A percentile compares a stretch with the other conserved stretches of the same genome.
phyloP scores from a whole-genome alignment of 2,888 invertebrate genomes.

The Dioctria linearis region DNA sequence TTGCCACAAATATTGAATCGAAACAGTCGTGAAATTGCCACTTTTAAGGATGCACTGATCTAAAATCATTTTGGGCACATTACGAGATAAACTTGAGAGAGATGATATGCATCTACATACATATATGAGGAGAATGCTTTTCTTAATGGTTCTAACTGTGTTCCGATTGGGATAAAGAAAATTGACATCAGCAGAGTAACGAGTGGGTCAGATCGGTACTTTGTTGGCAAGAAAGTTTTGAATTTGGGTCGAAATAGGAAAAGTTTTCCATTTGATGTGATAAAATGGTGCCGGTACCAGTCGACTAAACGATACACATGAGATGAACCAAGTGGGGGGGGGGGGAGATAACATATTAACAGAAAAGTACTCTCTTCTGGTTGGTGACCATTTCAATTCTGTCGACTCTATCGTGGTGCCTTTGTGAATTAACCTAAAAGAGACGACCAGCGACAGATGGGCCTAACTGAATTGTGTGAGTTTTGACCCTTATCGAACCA shows the following conservation, averaged over 20 bases:
- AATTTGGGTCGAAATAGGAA: conserved; percentile 39
- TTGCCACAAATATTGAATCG: conserved; percentile 15
- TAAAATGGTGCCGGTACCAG: conserved; percentile 27
- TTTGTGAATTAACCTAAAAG: conserved; percentile 25
- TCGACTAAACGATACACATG: conserved; percentile 7
- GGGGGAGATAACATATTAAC: conserved; percentile 1
- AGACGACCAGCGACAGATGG: not conserved
- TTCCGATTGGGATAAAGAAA: not conserved
- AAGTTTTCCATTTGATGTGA: conserved; percentile 38
- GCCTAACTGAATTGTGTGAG: not conserved
- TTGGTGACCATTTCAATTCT: no score
- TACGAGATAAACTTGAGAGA: conserved; percentile 43
- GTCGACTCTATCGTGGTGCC: not conserved
- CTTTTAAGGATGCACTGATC: conserved; percentile 40
- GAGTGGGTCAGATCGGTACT: conserved; percentile 1
- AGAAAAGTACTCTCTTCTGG: not conserved
- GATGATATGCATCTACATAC: not conserved
- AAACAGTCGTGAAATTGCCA: conserved; percentile 19
- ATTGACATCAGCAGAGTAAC: conserved; percentile 39
- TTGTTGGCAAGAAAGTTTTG: conserved; percentile 25
- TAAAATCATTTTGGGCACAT: conserved; percentile 42
- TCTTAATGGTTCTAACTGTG: conserved; percentile 20
- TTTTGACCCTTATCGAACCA: conserved; percentile 10
- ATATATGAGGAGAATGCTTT: not conserved
- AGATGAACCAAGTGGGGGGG: not conserved